Evolutionary conservation across 2,797 vertebrate species (phyloP).

Genomic region (Notolabrus celidotus): DNA sequence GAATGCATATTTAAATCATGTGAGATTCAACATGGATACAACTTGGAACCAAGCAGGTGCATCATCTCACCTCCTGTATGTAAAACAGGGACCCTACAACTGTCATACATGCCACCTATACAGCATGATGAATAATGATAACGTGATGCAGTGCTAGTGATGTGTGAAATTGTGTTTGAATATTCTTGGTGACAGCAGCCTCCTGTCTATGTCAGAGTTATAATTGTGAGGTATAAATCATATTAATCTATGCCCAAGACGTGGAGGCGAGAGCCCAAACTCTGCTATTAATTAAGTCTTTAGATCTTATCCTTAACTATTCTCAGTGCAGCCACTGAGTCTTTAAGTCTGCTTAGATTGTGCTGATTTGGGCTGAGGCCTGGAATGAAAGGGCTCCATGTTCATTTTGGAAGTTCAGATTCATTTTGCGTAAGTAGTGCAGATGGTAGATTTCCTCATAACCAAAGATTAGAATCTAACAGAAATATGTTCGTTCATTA

Average conservation of each 20-base stretch:
- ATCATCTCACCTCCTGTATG: neutral
- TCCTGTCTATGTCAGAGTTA: constrained; percentile 31
- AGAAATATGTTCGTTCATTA: constrained; percentile 80
- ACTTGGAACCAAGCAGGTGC: constrained; percentile 4
- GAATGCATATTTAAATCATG: neutral
- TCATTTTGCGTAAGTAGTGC: constrained; percentile 49
- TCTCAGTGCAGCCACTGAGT: constrained; percentile 9
- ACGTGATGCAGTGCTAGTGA: constrained; percentile 20
- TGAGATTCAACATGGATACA: neutral
- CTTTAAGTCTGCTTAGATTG: constrained; percentile 4
- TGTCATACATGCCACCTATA: constrained; percentile 4
- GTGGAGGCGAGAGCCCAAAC: constrained; percentile 31
- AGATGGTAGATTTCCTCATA: constrained; percentile 66
- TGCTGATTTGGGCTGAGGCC: constrained; percentile 2
- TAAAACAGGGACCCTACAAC: constrained; percentile 7
- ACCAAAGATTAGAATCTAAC: constrained; percentile 55
- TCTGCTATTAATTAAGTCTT: constrained; percentile 58
- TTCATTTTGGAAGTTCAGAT: constrained; percentile 41
- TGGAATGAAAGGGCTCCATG: constrained; percentile 11
- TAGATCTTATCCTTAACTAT: constrained; percentile 49
- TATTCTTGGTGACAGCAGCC: constrained; percentile 63
- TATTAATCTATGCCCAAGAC: constrained; percentile 32
- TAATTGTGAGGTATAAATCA: constrained; percentile 29
- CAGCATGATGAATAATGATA: constrained; percentile 13
- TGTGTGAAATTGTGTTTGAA: constrained; percentile 51